phyloP scores from a whole-genome alignment of 2,797 vertebrate genomes.

The Falco biarmicus region DNA sequence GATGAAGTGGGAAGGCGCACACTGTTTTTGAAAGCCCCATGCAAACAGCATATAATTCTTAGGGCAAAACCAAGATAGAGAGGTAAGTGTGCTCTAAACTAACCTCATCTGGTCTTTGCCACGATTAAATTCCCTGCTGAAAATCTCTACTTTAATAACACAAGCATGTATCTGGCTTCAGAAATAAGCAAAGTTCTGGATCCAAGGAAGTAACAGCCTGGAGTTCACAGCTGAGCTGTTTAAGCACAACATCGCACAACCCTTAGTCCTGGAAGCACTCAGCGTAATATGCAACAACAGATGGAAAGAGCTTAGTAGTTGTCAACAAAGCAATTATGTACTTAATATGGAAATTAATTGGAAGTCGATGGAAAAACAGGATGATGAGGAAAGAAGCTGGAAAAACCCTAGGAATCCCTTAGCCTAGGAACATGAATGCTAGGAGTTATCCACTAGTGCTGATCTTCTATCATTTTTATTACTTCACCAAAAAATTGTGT shows the following conservation, averaged over 20 bases:
- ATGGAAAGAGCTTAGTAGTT: not conserved
- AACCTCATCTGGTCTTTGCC: not conserved
- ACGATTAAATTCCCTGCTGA: not conserved
- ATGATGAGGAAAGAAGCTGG: not conserved
- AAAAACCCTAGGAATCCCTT: not conserved
- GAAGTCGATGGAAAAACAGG: not conserved
- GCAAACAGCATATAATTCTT: not conserved
- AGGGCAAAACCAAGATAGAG: not conserved
- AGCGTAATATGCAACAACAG: not conserved
- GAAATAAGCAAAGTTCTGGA: not conserved
- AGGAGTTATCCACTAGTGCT: not conserved
- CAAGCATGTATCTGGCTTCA: not conserved
- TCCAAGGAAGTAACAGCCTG: not conserved
- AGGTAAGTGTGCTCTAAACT: not conserved
- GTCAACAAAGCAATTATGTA: not conserved
- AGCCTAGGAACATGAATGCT: not conserved
- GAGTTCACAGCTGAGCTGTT: not conserved
- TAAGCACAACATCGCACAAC: not conserved
- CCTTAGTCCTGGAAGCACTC: not conserved
- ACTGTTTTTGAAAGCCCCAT: not conserved
- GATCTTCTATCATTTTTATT: not conserved
- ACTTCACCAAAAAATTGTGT: not conserved
- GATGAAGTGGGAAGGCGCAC: not conserved
- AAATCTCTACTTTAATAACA: not conserved
- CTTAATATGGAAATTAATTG: conserved; percentile 1